Base-by-base conservation (phyloP, 2,888 invertebrate species). In the Mesorhabditis belari region DNA sequence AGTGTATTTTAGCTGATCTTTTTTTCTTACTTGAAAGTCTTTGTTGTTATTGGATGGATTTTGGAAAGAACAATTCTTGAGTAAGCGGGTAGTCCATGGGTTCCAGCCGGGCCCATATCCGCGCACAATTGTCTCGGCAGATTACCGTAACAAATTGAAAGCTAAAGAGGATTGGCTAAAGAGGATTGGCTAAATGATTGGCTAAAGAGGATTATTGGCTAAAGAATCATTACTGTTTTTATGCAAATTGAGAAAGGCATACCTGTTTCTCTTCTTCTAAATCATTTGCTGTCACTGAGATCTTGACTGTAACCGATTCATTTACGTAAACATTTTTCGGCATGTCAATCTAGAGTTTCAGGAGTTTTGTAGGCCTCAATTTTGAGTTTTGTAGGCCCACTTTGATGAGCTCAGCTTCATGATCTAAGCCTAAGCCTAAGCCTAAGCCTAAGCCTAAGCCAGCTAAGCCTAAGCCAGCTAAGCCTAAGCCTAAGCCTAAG, bases 261-360 rank as follows among this genome's bases (percentile, higher is more conserved):
- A 66, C 66, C 59, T 60, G 58, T 0, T 24, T 21, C 49, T 58
- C 61, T 26, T 54, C 27, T 2, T 60, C 35, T 2, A 64, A 26
- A 12, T 63, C 58, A 0, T 68, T 63, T 12, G 67, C 71, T 19
- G 67, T 66, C 4, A 77, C 74, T 4, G 74, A 74, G 5, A 79
- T 56, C n/a, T 69, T 60, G n/a, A 71, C 73, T 26, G 71, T 65
- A n/a, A 79, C 65, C 4, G 77, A 74, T 57, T 79, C 78, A 60
- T 79, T 79, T 12, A 73, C 70, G 60, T 77, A 79, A n/a, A 75
- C 75, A 51, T 71, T 64, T 21, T 61, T 53, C 1, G 79, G 78
- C 52, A 79, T 55, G 25, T 76, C 76, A 17, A 78, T 71, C 67
- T 76, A 62, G 66, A 74, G n/a, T n/a, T n/a, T n/a, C n/a, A 50